Base-by-base conservation (phyloP, 2,113 vertebrate genomes). In the Orcinus orca region DNA sequence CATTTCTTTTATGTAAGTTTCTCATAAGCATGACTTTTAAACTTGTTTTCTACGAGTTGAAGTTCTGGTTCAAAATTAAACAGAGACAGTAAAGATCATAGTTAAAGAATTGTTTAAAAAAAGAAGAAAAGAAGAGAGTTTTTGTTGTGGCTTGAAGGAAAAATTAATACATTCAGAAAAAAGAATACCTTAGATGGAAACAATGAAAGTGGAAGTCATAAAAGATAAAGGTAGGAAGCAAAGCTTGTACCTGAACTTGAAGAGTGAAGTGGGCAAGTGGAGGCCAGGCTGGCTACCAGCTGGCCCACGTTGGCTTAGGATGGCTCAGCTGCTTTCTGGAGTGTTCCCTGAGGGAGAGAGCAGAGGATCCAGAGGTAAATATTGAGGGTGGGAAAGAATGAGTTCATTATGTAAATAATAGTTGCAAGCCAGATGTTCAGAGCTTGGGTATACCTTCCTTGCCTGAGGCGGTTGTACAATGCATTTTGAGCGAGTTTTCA, bases 381-480 rank as follows among this genome's bases (percentile, higher is more conserved):
- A 67, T 33, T 38, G 68, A 94, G 63, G 44, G 53, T 81, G 68
- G 71, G 44, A 76, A 41, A 90, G 74, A 84, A 87, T 50, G 79
- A 95, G 79, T 93, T 93, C 79, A 96, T 97, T 94, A 95, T 95
- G 88, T 95, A 95, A 97, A 96, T 93, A 76, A 88, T 60, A 87
- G 74, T 96, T 92, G 82, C 41, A 26, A 92, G 85, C 89, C 82
- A 88, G 85, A 89, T 96, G 96, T 97, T 95, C 95, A 76, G 38
- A 96, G 79, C 86, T 50, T 68, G 79, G 87, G 70, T 80, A 60
- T 92, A 96, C 70, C 93, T 98, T 93, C 36, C 58, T 95, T 94
- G 97, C 88, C 89, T 88, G 20, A 93, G 93, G 96, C 88, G 91
- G 71, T 53, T 87, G 70, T 77, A 92, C 77, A 92, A 87, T 68